These are phyloP conservation scores for Lepilemur septentrionalis DNA, from an alignment of 2,797 vertebrate species.

Conservation along the genomic window DNA sequence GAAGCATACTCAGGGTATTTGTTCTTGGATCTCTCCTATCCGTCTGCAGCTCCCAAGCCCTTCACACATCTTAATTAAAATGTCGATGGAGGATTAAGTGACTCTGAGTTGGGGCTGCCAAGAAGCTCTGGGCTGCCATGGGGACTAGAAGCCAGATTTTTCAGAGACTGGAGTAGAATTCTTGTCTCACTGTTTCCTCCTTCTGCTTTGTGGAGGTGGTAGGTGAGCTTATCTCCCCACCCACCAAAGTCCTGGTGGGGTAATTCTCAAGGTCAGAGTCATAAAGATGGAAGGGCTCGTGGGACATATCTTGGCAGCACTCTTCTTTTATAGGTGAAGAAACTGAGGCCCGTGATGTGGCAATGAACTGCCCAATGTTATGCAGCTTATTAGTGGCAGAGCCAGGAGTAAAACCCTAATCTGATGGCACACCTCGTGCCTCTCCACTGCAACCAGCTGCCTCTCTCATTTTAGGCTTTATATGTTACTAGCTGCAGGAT, in stretches of 20 bases:
- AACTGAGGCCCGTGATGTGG: neutral
- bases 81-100: constrained; percentile 18
- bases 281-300: neutral
- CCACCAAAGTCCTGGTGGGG: neutral
- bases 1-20: neutral
- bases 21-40: constrained; percentile 30
- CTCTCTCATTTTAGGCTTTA: neutral
- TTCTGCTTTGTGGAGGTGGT: neutral
- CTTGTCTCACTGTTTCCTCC: neutral
- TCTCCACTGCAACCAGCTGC: neutral
- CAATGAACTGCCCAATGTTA: neutral
- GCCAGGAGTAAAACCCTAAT: neutral
- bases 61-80: constrained; percentile 65
- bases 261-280: neutral
- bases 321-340: neutral
- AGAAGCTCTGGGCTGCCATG: neutral
- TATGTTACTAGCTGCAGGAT: neutral
- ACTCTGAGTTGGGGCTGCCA: neutral
- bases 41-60: neutral
- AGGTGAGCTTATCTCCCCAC: neutral
- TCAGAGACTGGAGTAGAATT: neutral
- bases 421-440: neutral
- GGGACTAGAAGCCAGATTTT: neutral
- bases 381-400: neutral
- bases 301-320: neutral